Base-by-base conservation (phyloP, 1,140 invertebrate species). In the Eurosta solidaginis region DNA sequence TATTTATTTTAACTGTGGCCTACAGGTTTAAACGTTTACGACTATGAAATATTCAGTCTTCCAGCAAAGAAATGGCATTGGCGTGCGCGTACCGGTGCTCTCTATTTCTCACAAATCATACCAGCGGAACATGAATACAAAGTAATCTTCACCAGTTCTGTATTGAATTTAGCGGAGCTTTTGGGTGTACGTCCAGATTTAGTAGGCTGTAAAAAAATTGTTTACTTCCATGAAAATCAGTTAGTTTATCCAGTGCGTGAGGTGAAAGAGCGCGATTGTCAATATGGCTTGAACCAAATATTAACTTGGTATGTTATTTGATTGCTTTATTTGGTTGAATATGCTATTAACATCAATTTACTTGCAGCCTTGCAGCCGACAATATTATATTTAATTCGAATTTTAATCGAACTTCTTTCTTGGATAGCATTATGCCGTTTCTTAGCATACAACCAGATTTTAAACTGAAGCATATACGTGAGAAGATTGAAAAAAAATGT, bases 161-260 rank as follows among this genome's bases (percentile, higher is more conserved):
- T 95, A 22, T 84, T 94, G 4, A 93, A 93, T 82, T 85, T 95
- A 80, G 90, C 92, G 22, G 93, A 95, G 86, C 87, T 95, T 12
- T 78, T 94, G 25, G 92, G 92, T 0, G 82, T 94, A 1, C 85
- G 93, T 76, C 91, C 91, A 17, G 92, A 94, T 84, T 86, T 95
- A 3, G 83, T 82, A 3, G 77, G 78, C 2, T 83, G 91, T 27
- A 89, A 90, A 20, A 95, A 94, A 88, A 90, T 95, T 44, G 83
- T 95, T 1, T 95, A 94, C 83, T 95, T 95, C 82, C 94, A 95
- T 87, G 94, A 95, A 88, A 95, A 95, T 85, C 93, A 95, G 85
- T 85, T 95, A 29, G 88, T 91, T 0, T 95, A 95, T 88, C 94
- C 94, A 1, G 90, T 93, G 10, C 86, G 90, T 78, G 90, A 92